These are phyloP conservation scores for Globodera rostochiensis DNA, from an alignment of 1,140 invertebrate genomes.

Conservation along the genomic window DNA sequence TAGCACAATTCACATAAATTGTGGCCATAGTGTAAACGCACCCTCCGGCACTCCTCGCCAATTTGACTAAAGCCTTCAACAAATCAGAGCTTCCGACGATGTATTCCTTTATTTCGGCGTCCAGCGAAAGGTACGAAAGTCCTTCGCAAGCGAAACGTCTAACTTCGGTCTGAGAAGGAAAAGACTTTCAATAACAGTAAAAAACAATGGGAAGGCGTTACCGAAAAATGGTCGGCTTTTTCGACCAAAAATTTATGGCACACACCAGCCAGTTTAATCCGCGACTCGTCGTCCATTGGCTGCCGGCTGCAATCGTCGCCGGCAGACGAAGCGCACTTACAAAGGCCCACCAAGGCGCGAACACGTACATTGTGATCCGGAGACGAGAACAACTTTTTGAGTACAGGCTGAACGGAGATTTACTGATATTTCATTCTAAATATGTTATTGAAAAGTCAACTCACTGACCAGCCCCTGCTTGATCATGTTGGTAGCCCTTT, in stretches of 20 bases:
- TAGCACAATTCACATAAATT: conserved; percentile 90
- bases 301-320: conserved; percentile 91
- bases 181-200: not conserved
- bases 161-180: conserved; percentile 2
- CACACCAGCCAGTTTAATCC: conserved; percentile 86
- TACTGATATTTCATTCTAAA: not conserved
- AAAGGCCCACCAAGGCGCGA: conserved; percentile 77
- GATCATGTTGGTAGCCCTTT: conserved; percentile 88
- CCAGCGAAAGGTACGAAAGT: conserved; percentile 90
- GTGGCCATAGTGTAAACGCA: conserved; percentile 65
- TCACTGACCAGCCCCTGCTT: conserved; percentile 76
- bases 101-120: conserved; percentile 96
- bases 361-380: conserved; percentile 84
- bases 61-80: conserved; percentile 81
- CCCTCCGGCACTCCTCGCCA: conserved; percentile 71
- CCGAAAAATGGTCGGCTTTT: conserved; percentile 55
- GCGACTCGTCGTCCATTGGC: conserved; percentile 92
- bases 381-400: conserved; percentile 89
- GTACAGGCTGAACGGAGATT: conserved; percentile 72
- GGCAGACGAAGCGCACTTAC: conserved; percentile 91
- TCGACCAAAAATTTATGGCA: conserved; percentile 73
- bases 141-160: conserved; percentile 81
- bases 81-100: conserved; percentile 82
- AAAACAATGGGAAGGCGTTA: conserved; percentile 31
- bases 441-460: not conserved